Percentiles rank a stretch among this genome's conserved stretches.
Conservation (phyloP, 2,113 vertebrate genomes). For the Gobio gobio region DNA sequence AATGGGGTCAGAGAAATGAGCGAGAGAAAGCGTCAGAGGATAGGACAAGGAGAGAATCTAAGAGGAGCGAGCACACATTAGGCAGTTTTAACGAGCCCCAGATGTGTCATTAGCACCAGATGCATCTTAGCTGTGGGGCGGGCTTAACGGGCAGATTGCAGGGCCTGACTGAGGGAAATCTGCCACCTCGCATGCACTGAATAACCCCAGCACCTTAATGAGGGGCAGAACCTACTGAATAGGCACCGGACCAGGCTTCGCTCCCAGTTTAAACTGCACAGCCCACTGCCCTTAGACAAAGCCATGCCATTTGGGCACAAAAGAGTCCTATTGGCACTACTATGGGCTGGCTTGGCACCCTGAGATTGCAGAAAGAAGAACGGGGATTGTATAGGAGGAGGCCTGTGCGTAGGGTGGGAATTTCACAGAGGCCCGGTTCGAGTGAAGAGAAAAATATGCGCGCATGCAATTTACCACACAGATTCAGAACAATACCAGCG, state of each 20-base stretch:
- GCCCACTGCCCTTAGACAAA: conserved; percentile 54
- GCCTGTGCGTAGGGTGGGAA: conserved; percentile 8
- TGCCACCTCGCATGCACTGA: conserved; percentile 23
- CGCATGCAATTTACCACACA: neutral
- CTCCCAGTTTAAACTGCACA: conserved; percentile 45
- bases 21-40: neutral
- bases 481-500: neutral
- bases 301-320: conserved; percentile 35
- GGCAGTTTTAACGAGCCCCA: conserved; percentile 51
- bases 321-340: conserved; percentile 35
- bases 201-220: conserved; percentile 34
- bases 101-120: conserved; percentile 54
- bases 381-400: neutral
- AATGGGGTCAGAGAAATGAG: conserved; percentile 25
- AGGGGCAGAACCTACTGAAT: conserved; percentile 11
- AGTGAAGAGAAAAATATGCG: conserved; percentile 6
- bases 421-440: neutral
- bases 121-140: conserved; percentile 24
- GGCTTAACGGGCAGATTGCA: conserved; percentile 15
- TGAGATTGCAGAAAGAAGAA: conserved; percentile 11
- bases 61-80: neutral
- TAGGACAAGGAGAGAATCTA: neutral
- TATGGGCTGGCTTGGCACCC: conserved; percentile 31
- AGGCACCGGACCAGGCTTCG: conserved; percentile 12
- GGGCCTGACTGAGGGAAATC: neutral